Conservation (phyloP, 2,888 invertebrate genomes). For the Synergus umbraculus region DNA sequence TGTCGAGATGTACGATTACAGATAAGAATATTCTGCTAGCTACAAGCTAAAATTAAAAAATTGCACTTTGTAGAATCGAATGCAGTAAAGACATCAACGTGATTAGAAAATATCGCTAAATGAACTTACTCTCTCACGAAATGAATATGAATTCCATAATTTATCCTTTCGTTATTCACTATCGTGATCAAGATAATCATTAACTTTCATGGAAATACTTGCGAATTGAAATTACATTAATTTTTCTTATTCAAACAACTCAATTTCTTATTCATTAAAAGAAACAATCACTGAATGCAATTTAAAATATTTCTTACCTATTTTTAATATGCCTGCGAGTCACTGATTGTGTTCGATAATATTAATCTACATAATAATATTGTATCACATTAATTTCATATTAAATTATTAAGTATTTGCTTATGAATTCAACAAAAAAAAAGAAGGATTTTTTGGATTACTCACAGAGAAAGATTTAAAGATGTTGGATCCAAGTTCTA, state of each 20-base stretch:
- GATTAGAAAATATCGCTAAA: neutral
- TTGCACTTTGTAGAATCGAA: constrained; percentile 3
- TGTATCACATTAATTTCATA: neutral
- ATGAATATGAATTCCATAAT: neutral
- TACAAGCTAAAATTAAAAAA: neutral
- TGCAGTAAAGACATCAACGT: neutral
- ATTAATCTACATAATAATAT: neutral
- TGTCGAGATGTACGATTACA: constrained; percentile 15
- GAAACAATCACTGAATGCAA: neutral
- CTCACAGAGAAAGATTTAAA: too few relatives aligned
- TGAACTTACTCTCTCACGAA: neutral
- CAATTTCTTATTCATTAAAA: neutral
- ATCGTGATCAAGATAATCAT: neutral
- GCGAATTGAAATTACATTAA: neutral
- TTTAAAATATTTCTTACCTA: neutral
- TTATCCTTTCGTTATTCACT: constrained; percentile 1
- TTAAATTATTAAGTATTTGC: neutral
- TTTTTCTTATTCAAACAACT: neutral
- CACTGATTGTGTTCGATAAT: neutral
- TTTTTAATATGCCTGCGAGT: neutral
- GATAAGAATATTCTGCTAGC: constrained; percentile 15
- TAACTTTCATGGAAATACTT: neutral
- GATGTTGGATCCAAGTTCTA: too few relatives aligned
- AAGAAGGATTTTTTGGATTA: neutral
- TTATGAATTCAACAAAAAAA: neutral